phyloP scores from a whole-genome alignment of 92 coral and sea anemone species.

The Porites lobata region DNA sequence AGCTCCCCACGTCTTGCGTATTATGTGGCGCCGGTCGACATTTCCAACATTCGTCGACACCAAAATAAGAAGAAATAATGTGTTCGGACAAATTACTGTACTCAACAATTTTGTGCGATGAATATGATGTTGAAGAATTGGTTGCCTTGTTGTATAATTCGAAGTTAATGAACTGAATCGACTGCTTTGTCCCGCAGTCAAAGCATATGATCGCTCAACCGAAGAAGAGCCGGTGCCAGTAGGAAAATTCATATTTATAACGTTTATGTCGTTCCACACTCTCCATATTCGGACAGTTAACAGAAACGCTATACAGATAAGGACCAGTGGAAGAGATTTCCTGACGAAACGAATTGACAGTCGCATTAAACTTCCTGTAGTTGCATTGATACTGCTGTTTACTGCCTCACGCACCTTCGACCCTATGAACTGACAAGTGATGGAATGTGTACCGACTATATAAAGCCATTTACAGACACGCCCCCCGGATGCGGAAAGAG shows the following conservation, averaged over 20 bases:
- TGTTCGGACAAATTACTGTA: constrained; percentile 59
- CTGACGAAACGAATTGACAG: constrained; percentile 20
- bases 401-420: background rate
- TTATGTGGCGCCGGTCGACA: constrained; percentile 69
- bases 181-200: background rate
- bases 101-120: constrained; percentile 44
- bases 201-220: background rate
- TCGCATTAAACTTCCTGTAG: constrained; percentile 8
- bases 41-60: constrained; percentile 80
- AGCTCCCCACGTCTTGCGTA: constrained; percentile 79
- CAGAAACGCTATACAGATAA: constrained; percentile 37
- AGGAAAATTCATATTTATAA: background rate
- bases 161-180: background rate
- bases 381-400: background rate
- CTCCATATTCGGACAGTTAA: constrained; percentile 50
- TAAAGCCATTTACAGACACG: too few species aligned
- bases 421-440: background rate
- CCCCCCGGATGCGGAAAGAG: too few species aligned
- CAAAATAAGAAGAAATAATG: constrained; percentile 56
- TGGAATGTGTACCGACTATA: background rate
- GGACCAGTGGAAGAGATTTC: constrained; percentile 35
- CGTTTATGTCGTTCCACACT: constrained; percentile 39
- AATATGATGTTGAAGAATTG: background rate
- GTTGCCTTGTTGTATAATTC: background rate
- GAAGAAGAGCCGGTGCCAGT: background rate